These are phyloP conservation scores for Acanthis flammea DNA, from an alignment of 2,797 vertebrate species.

Conservation along the genomic window DNA sequence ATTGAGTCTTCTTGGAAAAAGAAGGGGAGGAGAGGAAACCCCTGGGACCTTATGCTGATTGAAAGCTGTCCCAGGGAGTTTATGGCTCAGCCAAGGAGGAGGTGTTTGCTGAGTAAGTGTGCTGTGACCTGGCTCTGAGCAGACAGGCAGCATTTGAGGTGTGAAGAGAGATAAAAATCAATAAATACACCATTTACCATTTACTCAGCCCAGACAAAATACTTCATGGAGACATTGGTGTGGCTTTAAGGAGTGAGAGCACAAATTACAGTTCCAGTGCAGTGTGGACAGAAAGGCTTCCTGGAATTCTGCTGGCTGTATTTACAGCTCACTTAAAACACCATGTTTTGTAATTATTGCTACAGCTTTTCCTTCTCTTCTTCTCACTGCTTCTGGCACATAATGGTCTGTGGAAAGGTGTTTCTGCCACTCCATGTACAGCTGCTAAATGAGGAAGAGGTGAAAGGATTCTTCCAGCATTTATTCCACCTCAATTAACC, in stretches of 20 bases:
- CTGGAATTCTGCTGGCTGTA: not conserved
- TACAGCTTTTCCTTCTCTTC: not conserved
- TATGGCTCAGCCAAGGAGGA: not conserved
- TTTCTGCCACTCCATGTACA: not conserved
- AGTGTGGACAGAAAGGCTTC: not conserved
- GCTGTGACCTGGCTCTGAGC: not conserved
- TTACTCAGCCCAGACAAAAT: slow-evolving; percentile 33
- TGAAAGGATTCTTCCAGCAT: not conserved
- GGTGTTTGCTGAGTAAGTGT: not conserved
- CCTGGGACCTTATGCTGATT: not conserved
- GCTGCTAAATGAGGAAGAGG: not conserved
- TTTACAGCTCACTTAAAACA: not conserved
- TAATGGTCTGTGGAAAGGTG: not conserved
- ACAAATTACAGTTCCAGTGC: not conserved
- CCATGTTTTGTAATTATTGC: not conserved
- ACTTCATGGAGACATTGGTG: not conserved
- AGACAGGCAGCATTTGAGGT: not conserved
- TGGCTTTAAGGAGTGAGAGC: not conserved
- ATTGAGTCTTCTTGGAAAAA: not conserved
- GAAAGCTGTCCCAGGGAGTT: not conserved
- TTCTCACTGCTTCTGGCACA: not conserved
- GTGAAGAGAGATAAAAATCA: slow-evolving; percentile 37
- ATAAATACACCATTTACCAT: slow-evolving; percentile 12
- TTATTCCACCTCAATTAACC: not conserved
- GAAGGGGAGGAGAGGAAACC: not conserved